Evolutionary conservation across 2,797 vertebrate genomes (phyloP).

Genomic region (Centropyge bicolor): DNA sequence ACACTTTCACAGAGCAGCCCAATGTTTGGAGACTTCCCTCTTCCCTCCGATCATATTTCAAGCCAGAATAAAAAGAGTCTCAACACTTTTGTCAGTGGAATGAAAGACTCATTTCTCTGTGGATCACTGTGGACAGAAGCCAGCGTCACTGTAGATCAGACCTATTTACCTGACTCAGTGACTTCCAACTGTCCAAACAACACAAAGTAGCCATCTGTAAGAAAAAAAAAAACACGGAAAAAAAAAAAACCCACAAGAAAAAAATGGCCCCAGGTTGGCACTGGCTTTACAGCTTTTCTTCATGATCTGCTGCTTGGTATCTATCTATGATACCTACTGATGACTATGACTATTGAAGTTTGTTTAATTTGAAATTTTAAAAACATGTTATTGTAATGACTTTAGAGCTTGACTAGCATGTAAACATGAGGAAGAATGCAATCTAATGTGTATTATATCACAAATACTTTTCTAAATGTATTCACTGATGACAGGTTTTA

Average conservation of each 20-base stretch:
- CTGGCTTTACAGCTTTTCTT: background rate
- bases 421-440: background rate
- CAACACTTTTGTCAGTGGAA: constrained; percentile 82
- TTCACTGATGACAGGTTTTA: too few species aligned
- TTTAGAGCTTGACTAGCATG: background rate
- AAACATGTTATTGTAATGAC: background rate
- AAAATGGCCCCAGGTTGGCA: constrained; percentile 22
- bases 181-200: constrained; percentile 56
- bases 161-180: constrained; percentile 76
- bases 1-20: constrained; percentile 50
- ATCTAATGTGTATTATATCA: too few species aligned
- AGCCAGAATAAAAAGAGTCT: constrained; percentile 79
- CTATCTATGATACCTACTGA: background rate
- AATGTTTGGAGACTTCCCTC: constrained; percentile 78
- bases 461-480: too few species aligned
- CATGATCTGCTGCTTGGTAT: background rate
- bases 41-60: constrained; percentile 79
- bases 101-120: constrained; percentile 84
- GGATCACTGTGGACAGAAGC: constrained; percentile 75
- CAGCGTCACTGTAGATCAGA: constrained; percentile 66
- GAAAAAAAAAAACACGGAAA: too few species aligned
- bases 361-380: background rate
- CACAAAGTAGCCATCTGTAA: constrained; percentile 42
- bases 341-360: background rate
- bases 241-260: too few species aligned